Evolutionary conservation across 2,888 invertebrate species (phyloP).

Genomic region (Crocallis elinguaria): DNA sequence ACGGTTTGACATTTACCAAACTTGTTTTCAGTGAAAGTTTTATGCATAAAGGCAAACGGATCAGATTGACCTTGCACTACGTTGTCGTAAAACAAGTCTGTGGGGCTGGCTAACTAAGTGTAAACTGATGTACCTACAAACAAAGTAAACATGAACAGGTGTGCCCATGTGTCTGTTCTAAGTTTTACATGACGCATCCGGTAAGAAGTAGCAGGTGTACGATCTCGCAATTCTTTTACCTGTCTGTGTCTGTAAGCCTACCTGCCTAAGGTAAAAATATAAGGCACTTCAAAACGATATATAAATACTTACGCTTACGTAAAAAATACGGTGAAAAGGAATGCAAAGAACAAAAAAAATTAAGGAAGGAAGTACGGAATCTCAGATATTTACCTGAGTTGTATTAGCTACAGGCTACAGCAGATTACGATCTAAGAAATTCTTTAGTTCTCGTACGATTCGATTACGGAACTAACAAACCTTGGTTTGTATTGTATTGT

Average conservation of each 20-base stretch:
- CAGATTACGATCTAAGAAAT: constrained; percentile 16
- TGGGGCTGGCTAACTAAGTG: constrained; percentile 24
- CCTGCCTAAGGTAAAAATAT: constrained; percentile 27
- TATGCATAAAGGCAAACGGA: constrained; percentile 40
- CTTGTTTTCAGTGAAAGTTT: constrained; percentile 54
- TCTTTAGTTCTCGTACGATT: constrained; percentile 15
- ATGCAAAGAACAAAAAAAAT: constrained; percentile 6
- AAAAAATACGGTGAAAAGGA: constrained; percentile 12
- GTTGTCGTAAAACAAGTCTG: constrained; percentile 47
- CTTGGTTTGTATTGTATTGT: too few relatives aligned
- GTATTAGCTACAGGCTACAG: constrained; percentile 6
- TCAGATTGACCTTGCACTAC: constrained; percentile 52
- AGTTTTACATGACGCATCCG: constrained; percentile 24
- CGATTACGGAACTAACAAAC: constrained; percentile 19
- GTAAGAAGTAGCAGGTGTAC: constrained; percentile 29
- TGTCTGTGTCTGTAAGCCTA: constrained; percentile 2
- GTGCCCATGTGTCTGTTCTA: constrained; percentile 24
- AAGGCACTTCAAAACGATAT: constrained; percentile 22
- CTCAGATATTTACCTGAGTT: not conserved
- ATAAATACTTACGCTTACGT: constrained; percentile 22
- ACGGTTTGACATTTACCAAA: constrained; percentile 38
- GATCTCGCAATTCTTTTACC: constrained; percentile 24
- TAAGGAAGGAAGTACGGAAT: constrained; percentile 3
- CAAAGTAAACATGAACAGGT: constrained; percentile 18
- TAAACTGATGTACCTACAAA: constrained; percentile 14